Base-by-base conservation (phyloP, 1,140 invertebrate genomes). In the Tyrophagus putrescentiae region DNA sequence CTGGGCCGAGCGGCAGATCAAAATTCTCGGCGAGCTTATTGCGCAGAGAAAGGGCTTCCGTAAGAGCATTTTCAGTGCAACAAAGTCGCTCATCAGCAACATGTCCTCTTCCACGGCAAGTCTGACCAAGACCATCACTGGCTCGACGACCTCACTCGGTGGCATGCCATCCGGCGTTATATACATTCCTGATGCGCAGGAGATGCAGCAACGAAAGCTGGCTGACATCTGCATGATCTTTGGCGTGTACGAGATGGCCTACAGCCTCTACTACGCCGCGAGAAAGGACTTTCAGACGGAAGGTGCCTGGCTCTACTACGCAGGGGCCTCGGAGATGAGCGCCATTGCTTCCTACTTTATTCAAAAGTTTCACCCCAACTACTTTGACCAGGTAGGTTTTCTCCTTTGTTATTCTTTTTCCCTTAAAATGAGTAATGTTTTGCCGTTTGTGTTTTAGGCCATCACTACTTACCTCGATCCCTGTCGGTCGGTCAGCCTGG, bases 141-240 rank as follows among this genome's bases (percentile, higher is more conserved):
- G 56, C 28, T 29, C 18, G 27, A 11, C 13, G 7, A 7, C 21
- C 11, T 41, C 6, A 25, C 4, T 25, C n/a, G 39, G 32, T 28
- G 34, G 29, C 32, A 34, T 18, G 11, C 6, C 58, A 5, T 28
- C 50, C 1, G 29, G 29, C n/a, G 29, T 63, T 16, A 39, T 64
- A 62, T 93, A 94, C 70, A 81, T 84, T 21, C 74, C 75, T 33
- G 92, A 96, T 71, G 89, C 92, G 6, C 82, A 86, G 3, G 95
- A 98, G 74, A 75, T 98, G 39, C 92, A 97, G 70, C 79, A 92
- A 27, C 78, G 94, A 60, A 82, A 90, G 60, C 71, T 98, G 34
- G 95, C 85, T 4, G 95, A 99, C 73, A 73, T 98, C 0, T 92
- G 88, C 71, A 97, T 98, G 69, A 82, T 98, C 78, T 92, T 98